Base-by-base conservation (phyloP, 2,888 invertebrate species). In the Glaucopsyche alexis region DNA sequence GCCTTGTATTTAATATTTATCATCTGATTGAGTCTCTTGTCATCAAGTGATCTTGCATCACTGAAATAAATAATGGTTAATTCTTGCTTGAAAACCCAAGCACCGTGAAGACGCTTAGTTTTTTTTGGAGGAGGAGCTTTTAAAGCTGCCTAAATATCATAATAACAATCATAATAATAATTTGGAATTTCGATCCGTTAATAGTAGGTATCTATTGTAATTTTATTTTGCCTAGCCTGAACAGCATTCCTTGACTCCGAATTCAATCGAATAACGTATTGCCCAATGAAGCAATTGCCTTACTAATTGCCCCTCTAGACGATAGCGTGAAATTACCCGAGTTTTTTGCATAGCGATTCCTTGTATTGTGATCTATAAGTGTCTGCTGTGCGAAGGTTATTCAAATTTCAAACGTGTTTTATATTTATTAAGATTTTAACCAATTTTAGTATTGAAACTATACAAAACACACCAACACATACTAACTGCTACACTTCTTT, bases 231-330 rank as follows among this genome's bases (percentile, higher is more conserved):
- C 19, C 16, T 55, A 55, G 16, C 16, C 16, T 16, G 9, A 19
- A 16, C 16, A 16, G 52, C 19, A 19, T 55, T 55, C 9, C 52
- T 55, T 16, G 16, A 52, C 52, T 52, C 7, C 16, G 52, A 9
- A n/a, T 52, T 55, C 52, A 55, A 55, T 16, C 52, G 52, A 55
- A 55, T 9, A 55, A 55, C 16, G 11, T 55, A 55, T 52, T n/a
- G 16, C 11, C 52, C 16, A 55, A 16, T 55, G 52, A 16, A 16
- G 52, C 16, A 52, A 52, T 55, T 9, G 52, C 16, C 52, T 52
- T 3, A 19, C 52, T 55, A 55, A 55, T 55, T 55, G 52, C 52
- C 9, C 1, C 19, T 55, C 16, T 11, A 16, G 52, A 16, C 16
- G 52, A 55, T 55, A 9, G 52, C 16, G 52, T 19, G 16, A 55